Evolutionary conservation across 2,113 vertebrate species (phyloP).

Genomic region (Zosterops pallidus): DNA sequence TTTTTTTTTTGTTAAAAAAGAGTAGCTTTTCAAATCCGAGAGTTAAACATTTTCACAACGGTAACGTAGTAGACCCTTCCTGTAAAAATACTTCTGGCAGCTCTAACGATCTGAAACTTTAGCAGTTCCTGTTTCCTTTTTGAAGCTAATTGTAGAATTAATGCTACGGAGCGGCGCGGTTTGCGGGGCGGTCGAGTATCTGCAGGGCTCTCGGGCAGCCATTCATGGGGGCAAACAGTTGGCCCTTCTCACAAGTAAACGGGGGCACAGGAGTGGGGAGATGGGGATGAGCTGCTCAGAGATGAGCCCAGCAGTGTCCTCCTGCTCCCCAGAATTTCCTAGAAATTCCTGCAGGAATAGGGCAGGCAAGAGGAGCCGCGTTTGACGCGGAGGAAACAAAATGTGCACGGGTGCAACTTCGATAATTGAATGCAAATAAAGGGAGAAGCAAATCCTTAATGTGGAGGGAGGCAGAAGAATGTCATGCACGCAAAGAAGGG

Average conservation of each 20-base stretch:
- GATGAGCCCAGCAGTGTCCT: background rate
- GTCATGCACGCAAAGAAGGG: constrained; percentile 48
- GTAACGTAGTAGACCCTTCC: constrained; percentile 11
- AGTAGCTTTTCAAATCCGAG: background rate
- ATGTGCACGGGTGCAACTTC: background rate
- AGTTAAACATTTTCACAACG: constrained; percentile 24
- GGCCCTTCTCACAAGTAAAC: background rate
- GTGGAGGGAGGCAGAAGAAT: constrained; percentile 21
- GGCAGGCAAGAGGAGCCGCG: rapidly evolving
- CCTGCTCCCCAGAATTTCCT: background rate
- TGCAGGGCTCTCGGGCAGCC: background rate
- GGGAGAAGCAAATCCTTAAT: background rate
- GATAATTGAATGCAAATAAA: constrained; percentile 43
- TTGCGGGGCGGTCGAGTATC: background rate
- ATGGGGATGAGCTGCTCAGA: background rate
- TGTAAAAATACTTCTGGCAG: constrained; percentile 54
- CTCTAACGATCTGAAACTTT: constrained; percentile 62
- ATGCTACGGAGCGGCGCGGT: background rate
- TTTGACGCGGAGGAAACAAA: background rate
- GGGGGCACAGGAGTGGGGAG: background rate
- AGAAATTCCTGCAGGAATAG: background rate
- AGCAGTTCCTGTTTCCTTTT: constrained; percentile 62
- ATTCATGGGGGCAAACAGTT: background rate
- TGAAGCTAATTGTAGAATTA: constrained; percentile 59
- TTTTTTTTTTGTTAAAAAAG: background rate